phyloP scores from a whole-genome alignment of 2,888 invertebrate genomes.

The Macaria notata region DNA sequence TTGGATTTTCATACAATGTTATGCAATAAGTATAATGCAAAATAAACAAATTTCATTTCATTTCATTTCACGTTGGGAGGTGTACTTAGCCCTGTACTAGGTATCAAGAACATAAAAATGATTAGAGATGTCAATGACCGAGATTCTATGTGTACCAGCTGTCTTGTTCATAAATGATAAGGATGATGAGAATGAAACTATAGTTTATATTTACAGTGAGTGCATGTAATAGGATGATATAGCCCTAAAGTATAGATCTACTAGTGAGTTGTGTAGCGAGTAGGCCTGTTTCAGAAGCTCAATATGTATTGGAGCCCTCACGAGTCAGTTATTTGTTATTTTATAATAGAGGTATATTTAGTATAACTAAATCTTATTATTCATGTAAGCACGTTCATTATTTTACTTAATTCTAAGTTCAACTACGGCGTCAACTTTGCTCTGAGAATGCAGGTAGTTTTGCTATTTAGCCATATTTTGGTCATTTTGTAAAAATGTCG shows the following conservation, averaged over 20 bases:
- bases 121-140: too few relatives aligned
- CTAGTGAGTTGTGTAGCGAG: not conserved
- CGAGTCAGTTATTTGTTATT: constrained; percentile 31
- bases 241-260: constrained; percentile 17
- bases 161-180: too few relatives aligned
- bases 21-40: too few relatives aligned
- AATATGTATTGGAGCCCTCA: constrained; percentile 19
- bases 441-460: constrained; percentile 16
- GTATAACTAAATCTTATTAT: constrained; percentile 32
- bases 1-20: too few relatives aligned
- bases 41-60: too few relatives aligned
- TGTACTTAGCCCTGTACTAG: too few relatives aligned
- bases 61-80: too few relatives aligned
- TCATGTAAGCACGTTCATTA: constrained; percentile 26
- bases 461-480: constrained; percentile 18
- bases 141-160: too few relatives aligned
- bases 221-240: not conserved
- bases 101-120: too few relatives aligned
- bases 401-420: constrained; percentile 22
- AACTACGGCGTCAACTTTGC: constrained; percentile 14
- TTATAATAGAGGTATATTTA: constrained; percentile 36
- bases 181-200: too few relatives aligned
- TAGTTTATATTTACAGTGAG: too few relatives aligned
- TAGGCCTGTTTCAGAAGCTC: constrained; percentile 13
- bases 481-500: constrained; percentile 26